These are phyloP conservation scores for Argentina silus DNA, from an alignment of 2,797 vertebrate species.

Conservation along the genomic window DNA sequence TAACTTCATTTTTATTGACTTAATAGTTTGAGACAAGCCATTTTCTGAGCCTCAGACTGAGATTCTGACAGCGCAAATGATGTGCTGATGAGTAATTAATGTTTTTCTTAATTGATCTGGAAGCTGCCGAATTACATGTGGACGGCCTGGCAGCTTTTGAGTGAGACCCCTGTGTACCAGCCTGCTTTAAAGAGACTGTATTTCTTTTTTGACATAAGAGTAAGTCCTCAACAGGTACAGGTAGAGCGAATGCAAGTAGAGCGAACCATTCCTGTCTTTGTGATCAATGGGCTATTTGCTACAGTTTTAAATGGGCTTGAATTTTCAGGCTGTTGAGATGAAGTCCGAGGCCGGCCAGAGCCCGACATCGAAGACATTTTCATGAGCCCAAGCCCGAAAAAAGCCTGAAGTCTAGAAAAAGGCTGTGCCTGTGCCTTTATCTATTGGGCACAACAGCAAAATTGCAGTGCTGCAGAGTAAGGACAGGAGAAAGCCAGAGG, in stretches of 20 bases:
- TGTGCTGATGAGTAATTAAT: slow-evolving; percentile 73
- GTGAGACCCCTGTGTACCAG: neutral
- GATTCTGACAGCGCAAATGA: slow-evolving; percentile 64
- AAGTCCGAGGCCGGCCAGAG: too few species aligned
- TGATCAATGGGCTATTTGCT: too few species aligned
- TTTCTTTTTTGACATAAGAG: neutral
- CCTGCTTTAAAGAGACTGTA: neutral
- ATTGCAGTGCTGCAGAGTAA: too few species aligned
- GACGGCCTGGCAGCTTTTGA: slow-evolving; percentile 15
- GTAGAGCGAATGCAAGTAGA: neutral
- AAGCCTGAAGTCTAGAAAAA: too few species aligned
- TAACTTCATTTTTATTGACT: slow-evolving; percentile 73
- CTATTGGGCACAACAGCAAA: too few species aligned
- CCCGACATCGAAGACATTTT: too few species aligned
- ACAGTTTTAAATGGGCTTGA: too few species aligned
- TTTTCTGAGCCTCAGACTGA: slow-evolving; percentile 49
- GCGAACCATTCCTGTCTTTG: too few species aligned
- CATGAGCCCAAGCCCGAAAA: too few species aligned
- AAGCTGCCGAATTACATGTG: slow-evolving; percentile 54
- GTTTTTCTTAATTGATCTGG: slow-evolving; percentile 74
- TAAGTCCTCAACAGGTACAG: neutral
- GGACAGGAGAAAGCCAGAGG: too few species aligned
- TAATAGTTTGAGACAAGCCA: slow-evolving; percentile 82
- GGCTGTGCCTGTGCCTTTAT: too few species aligned
- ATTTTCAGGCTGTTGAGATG: too few species aligned